Conservation (phyloP, 2,797 vertebrate genomes). For the Amblyopsis hoosieri region DNA sequence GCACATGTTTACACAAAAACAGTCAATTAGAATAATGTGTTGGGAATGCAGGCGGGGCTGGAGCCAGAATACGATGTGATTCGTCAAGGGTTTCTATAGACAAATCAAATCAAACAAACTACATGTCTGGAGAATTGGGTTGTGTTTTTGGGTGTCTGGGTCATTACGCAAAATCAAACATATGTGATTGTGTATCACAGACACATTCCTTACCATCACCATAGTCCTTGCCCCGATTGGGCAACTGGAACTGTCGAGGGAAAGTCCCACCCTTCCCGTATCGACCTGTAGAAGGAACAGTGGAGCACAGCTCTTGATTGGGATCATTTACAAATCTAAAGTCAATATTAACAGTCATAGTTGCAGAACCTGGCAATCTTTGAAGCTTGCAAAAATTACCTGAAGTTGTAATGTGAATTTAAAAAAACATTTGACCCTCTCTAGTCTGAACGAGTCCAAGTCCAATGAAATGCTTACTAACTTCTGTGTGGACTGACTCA, state of each 20-base stretch:
- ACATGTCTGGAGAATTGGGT: too few species aligned
- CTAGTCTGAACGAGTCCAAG: slow-evolving; percentile 22
- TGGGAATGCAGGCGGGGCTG: neutral
- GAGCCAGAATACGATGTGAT: slow-evolving; percentile 20
- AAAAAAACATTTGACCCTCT: slow-evolving; percentile 10
- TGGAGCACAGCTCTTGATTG: slow-evolving; percentile 26
- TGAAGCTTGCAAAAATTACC: too few species aligned
- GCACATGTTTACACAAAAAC: slow-evolving; percentile 2
- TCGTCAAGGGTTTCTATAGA: too few species aligned
- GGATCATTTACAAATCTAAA: too few species aligned
- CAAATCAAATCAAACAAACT: too few species aligned
- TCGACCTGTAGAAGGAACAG: slow-evolving; percentile 73
- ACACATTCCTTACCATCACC: slow-evolving; percentile 83
- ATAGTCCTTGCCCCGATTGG: slow-evolving; percentile 89
- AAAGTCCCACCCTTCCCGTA: slow-evolving; percentile 92
- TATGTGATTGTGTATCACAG: slow-evolving; percentile 16
- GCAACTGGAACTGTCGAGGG: slow-evolving; percentile 88
- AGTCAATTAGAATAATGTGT: slow-evolving; percentile 16
- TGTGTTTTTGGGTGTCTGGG: too few species aligned
- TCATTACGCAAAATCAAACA: neutral
- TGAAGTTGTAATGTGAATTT: too few species aligned
- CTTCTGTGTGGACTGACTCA: slow-evolving; percentile 17
- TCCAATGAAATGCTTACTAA: slow-evolving; percentile 20
- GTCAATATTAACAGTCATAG: neutral
- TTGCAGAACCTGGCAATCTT: neutral